Evolutionary conservation across 2,888 invertebrate species (phyloP).

Genomic region (Andrena trimmerana): DNA sequence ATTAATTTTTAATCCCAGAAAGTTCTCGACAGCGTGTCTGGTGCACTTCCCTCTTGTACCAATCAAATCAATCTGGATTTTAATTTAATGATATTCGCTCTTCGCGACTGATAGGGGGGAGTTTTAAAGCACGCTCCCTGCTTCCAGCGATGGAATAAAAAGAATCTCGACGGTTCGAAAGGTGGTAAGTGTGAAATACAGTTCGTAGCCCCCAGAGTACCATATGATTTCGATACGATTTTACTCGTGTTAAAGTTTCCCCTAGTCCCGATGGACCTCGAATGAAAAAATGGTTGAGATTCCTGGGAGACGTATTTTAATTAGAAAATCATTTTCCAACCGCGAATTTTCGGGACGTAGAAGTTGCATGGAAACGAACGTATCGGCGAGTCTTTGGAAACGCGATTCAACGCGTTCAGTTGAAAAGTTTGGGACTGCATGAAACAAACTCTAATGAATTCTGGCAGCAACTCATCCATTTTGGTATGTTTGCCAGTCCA

Average conservation of each 20-base stretch:
- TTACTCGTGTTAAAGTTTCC: slow-evolving; percentile 24
- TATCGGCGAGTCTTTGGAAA: not conserved
- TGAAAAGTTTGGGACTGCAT: not conserved
- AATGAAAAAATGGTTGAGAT: slow-evolving; percentile 10
- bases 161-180: slow-evolving; percentile 5
- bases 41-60: not conserved
- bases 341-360: not conserved
- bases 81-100: slow-evolving; percentile 9
- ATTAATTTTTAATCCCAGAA: slow-evolving; percentile 12
- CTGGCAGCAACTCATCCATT: not conserved
- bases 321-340: slow-evolving; percentile 3
- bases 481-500: not conserved
- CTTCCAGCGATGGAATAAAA: slow-evolving; percentile 4
- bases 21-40: not conserved
- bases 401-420: slow-evolving; percentile 15
- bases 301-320: not conserved
- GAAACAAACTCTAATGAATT: not conserved
- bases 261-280: slow-evolving; percentile 6
- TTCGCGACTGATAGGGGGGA: not conserved
- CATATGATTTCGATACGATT: slow-evolving; percentile 35
- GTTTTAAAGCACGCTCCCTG: not conserved
- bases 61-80: slow-evolving; percentile 22
- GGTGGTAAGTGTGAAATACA: not conserved
- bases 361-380: not conserved
- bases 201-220: slow-evolving; percentile 21